Base-by-base conservation (phyloP, 2,797 vertebrate genomes). In the Falco novaeseelandiae region DNA sequence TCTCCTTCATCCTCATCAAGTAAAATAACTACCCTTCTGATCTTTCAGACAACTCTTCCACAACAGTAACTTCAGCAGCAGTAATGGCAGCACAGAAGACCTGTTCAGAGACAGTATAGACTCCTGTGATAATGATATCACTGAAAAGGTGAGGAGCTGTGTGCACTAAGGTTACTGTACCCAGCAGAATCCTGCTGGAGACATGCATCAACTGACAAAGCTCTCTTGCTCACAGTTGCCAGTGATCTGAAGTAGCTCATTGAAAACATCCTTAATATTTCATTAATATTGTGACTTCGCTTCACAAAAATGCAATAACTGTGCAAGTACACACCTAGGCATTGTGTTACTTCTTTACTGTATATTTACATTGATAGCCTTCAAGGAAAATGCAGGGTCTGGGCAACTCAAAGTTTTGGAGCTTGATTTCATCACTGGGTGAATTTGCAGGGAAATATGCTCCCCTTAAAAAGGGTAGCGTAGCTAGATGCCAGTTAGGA, bases 41-140 rank as follows among this genome's bases (percentile, higher is more conserved):
- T 95, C 69, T 91, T 87, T 49, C 98, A 99, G 99, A 93, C 99
- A 99, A 89, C 99, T 99, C 86, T 98, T 99, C 95, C 99, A 99
- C 96, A 99, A 98, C 98, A 99, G 99, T 98, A 99, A 99, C 98
- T 97, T 99, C 97, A 99, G 99, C 98, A 99, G 99, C 98, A 99
- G 99, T 57, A 99, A 99, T 1, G 99, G 99, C 97, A 99, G 99
- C 97, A 99, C 99, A 1, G 99, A 99, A 96, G 99, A 99, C 97
- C 98, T 99, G 90, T 99, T 99, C 98, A 95, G 99, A 94, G 99
- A 99, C 97, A 99, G 99, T 98, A 99, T 99, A 26, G 99, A 99
- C 98, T 99, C 99, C 55, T 99, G 99, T 90, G 99, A 99, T 83
- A 98, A 99, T 2, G 99, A 99, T 97, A 99, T 99, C 96, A 99